These are phyloP conservation scores for Entelurus aequoreus DNA, from an alignment of 2,113 vertebrate species.

Conservation along the genomic window DNA sequence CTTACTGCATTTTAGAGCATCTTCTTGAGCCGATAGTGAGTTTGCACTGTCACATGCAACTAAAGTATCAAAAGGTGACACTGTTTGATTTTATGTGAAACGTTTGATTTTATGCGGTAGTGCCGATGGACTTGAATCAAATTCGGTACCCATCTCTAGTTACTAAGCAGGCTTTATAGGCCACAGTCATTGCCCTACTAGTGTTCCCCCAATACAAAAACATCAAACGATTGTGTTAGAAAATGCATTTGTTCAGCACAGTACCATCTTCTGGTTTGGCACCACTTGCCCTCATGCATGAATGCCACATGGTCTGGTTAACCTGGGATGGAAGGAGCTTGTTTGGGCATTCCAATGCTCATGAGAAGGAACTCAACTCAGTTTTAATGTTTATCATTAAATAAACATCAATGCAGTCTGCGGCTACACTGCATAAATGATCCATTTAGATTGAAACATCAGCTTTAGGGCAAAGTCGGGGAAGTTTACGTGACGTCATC, in stretches of 20 bases:
- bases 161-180: not conserved
- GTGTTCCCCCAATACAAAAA: not conserved
- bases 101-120: too few relatives aligned
- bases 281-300: too few relatives aligned
- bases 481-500: constrained; percentile 5
- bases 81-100: too few relatives aligned
- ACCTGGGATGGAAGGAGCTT: constrained; percentile 21
- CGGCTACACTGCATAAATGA: not conserved
- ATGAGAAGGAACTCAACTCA: constrained; percentile 8
- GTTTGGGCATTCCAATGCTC: constrained; percentile 24
- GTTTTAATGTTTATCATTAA: constrained; percentile 29
- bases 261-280: too few relatives aligned
- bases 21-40: too few relatives aligned
- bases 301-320: constrained; percentile 15
- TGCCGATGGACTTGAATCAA: too few relatives aligned
- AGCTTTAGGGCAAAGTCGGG: not conserved
- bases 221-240: too few relatives aligned
- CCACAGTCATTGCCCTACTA: not conserved
- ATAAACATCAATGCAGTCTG: constrained; percentile 12
- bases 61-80: too few relatives aligned
- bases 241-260: too few relatives aligned
- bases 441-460: not conserved
- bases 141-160: not conserved
- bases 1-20: too few relatives aligned
- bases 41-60: too few relatives aligned